phyloP scores from a whole-genome alignment of 2,888 invertebrate species.

The Philhelius pedissequus region DNA sequence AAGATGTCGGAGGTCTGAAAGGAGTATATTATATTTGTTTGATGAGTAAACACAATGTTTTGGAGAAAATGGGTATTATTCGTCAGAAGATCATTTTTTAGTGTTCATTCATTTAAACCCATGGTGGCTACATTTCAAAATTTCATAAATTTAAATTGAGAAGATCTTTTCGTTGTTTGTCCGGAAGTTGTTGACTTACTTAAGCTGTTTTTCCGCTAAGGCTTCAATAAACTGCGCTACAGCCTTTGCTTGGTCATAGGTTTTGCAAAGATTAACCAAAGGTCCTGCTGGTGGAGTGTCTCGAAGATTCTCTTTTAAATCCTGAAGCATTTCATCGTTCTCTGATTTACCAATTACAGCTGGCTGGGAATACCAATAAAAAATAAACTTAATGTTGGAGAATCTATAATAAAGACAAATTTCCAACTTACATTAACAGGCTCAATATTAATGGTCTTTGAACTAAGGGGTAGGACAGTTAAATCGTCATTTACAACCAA shows the following conservation, averaged over 20 bases:
- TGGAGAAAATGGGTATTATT: too few species aligned
- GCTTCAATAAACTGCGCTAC: conserved; percentile 96
- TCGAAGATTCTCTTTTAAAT: conserved; percentile 89
- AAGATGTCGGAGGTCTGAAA: conserved; percentile 92
- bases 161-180: too few species aligned
- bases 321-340: conserved; percentile 83
- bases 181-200: too few species aligned
- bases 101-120: too few species aligned
- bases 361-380: conserved; percentile 69
- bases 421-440: conserved; percentile 81
- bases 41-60: too few species aligned
- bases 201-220: conserved; percentile 91
- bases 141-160: too few species aligned
- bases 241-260: conserved; percentile 95
- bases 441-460: conserved; percentile 90
- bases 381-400: not conserved
- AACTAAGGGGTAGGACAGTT: conserved; percentile 94
- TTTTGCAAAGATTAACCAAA: conserved; percentile 92
- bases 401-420: conserved; percentile 29
- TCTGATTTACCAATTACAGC: conserved; percentile 75
- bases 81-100: too few species aligned
- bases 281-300: conserved; percentile 96
- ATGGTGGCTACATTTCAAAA: too few species aligned
- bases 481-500: conserved; percentile 97
- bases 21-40: too few species aligned